Evolutionary conservation across 2,888 invertebrate genomes (phyloP), one percentile per base, ranked within the genome.

Genomic region (Eledona agricola): DNA sequence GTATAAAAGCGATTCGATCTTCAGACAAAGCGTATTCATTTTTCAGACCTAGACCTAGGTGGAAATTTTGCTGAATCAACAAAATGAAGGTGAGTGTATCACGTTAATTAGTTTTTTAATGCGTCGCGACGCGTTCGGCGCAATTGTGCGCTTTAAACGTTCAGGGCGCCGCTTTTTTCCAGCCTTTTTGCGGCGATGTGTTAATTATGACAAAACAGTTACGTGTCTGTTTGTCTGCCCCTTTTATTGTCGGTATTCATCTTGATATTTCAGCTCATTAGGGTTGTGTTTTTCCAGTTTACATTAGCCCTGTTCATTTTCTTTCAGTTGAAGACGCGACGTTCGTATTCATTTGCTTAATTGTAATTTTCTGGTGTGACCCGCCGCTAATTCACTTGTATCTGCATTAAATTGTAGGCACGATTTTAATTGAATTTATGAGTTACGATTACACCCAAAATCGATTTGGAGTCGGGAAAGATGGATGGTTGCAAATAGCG

Each of bases 1-100:
- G 53, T 53, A 53, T 53, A 54, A 54, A 54, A 54, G 49, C 32
- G 23, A 49, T 42, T 37, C 45, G 43, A 23, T 20, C 23, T 26
- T 43, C 31, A 43, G 42, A 29, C 47, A 49, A 54, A 32, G 43
- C 29, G 49, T 49, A 54, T 49, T 49, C 49, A 43, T 47, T 47
- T 53, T 53, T 53, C 35, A 42, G 16, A 49, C 17, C 45, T 37
- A 34, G 28, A 32, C 29, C 31, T 28, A 26, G 42, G 32, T 43
- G 7, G 53, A 31, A 53, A 45, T 23, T 26, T 25, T 17, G 25
- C 9, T 40, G 35, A 47, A 35, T 37, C 37, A 32, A 29, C 37
- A 35, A 38, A 34, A 52, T 54, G 53, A 31, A 49, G 53, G 53
- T 54, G 29, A 54, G 53, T 47, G 7, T 22, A 22, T 22, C 25